Evolutionary conservation across 2,113 vertebrate species (phyloP), one percentile per base, ranked within the genome.

Genomic region (Acanthochromis polyacanthus): DNA sequence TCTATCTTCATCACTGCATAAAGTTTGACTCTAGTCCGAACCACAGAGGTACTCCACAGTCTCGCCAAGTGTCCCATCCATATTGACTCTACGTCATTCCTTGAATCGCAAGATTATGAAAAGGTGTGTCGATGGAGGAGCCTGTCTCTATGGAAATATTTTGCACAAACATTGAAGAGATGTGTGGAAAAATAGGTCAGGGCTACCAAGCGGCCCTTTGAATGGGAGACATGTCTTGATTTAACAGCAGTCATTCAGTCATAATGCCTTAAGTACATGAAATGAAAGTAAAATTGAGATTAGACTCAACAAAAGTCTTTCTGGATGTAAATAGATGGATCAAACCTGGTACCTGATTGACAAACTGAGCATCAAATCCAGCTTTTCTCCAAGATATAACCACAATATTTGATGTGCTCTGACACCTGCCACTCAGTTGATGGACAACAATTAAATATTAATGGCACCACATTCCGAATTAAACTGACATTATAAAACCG

Each of bases 401-500:
- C 19, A 32, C 5, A 19, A 32, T 10, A 19, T 36, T 12, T 6
- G 36, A 19, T 11, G 11, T 5, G 16, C 4, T 60, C 20, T 43
- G 45, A 10, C 71, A 36, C 43, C 57, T 60, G 76, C 60, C 20
- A 7, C 45, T 67, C 65, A 46, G 12, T 8, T 25, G 63, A 38
- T n/a, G 62, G 57, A 72, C 64, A 72, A 51, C 50, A 59, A 70
- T 69, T 30, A 67, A 53, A 73, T 17, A 55, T 73, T 75, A 82
- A 69, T 17, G 22, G 68, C 45, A 30, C 62, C 40, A 0, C 53
- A 59, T 71, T 30, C 70, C 53, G 46, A 58, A 56, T 81, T 28
- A 78, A 82, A 67, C 19, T 12, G 20, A 6, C 52, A 25, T 72
- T 63, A 50, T 65, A 45, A 84, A 82, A 17, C 30, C 65, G 67